These are phyloP conservation scores for Anthonomus grandis DNA, from an alignment of 1,140 invertebrate species.

Conservation along the genomic window DNA sequence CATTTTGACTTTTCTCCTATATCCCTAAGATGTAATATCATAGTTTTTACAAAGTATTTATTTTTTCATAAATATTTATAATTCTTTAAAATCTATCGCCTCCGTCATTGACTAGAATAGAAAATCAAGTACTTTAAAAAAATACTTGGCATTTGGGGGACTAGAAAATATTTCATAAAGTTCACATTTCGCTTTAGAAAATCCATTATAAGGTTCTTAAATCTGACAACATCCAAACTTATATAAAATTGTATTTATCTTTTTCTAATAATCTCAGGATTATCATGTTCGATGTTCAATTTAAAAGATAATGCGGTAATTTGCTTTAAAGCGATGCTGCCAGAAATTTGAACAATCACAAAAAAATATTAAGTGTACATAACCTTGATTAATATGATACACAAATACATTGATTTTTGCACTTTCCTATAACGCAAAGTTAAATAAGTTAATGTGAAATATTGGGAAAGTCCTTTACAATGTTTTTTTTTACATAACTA, in stretches of 20 bases:
- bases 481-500: too few species aligned
- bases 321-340: slow-evolving; percentile 1
- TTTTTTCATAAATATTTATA: slow-evolving; percentile 31
- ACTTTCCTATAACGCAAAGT: slow-evolving; percentile 26
- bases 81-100: slow-evolving; percentile 27
- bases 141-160: slow-evolving; percentile 35
- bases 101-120: slow-evolving; percentile 34
- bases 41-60: slow-evolving; percentile 29
- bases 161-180: slow-evolving; percentile 35
- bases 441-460: slow-evolving; percentile 6
- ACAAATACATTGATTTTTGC: slow-evolving; percentile 4
- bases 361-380: slow-evolving; percentile 9
- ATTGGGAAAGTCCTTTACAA: too few species aligned
- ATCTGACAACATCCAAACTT: slow-evolving; percentile 8
- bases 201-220: slow-evolving; percentile 7
- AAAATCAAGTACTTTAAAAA: slow-evolving; percentile 37
- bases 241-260: slow-evolving; percentile 1
- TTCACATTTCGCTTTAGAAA: slow-evolving; percentile 16
- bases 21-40: slow-evolving; percentile 25
- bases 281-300: slow-evolving; percentile 19
- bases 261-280: too few species aligned
- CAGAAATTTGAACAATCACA: slow-evolving; percentile 18
- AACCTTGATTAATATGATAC: slow-evolving; percentile 2
- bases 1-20: too few species aligned
- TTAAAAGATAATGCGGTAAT: slow-evolving; percentile 7